Evolutionary conservation across 2,888 invertebrate genomes (phyloP).

Genomic region (Orthosia cruda): DNA sequence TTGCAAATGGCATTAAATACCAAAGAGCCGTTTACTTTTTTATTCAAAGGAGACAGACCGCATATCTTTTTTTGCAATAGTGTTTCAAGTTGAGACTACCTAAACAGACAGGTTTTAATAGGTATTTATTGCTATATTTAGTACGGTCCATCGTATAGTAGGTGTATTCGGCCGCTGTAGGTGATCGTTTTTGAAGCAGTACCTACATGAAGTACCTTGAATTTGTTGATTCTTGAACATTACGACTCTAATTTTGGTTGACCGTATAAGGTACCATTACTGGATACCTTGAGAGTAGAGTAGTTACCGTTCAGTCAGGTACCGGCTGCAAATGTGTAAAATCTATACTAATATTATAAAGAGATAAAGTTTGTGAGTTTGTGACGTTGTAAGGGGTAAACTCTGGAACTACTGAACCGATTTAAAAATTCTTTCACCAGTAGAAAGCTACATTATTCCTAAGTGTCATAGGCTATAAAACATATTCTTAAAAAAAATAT

Average conservation of each 20-base stretch:
- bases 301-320: not conserved
- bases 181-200: not conserved
- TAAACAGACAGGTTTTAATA: not conserved
- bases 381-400: no score
- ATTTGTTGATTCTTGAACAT: not conserved
- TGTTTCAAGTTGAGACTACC: not conserved
- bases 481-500: no score
- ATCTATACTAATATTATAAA: no score
- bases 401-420: no score
- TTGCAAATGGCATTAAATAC: constrained; percentile 15
- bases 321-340: not conserved
- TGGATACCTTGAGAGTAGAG: not conserved
- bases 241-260: not conserved
- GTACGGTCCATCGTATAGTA: no score
- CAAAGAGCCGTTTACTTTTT: constrained; percentile 18
- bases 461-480: no score
- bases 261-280: not conserved
- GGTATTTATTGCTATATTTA: no score
- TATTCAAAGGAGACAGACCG: constrained; percentile 1
- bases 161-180: not conserved
- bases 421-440: no score
- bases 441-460: no score
- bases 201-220: not conserved
- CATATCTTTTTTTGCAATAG: not conserved
- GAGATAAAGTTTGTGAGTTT: no score